Evolutionary conservation across 2,113 vertebrate genomes (phyloP), one percentile per base, ranked within the genome.

Genomic region (Bubalus kerabau): DNA sequence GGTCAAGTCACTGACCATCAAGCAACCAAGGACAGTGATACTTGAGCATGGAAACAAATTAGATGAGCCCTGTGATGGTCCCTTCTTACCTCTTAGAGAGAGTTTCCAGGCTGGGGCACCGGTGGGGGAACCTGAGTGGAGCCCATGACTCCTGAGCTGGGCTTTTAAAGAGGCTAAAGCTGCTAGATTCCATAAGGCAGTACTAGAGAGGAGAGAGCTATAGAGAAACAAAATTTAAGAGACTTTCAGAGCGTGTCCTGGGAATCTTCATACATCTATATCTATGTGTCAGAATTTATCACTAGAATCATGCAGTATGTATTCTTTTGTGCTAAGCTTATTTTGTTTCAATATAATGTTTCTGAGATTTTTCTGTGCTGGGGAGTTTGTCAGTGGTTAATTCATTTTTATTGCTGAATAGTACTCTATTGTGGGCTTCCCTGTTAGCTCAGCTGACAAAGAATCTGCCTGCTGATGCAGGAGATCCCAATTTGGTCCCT

Each of bases 71-170:
- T 54, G 48, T 43, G 16, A 90, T 40, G 24, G 26, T 9, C 21
- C 13, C 36, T 15, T 32, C 10, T 15, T 74, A 50, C 1, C 71
- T 2, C 13, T 46, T 36, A 10, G 26, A 67, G 21, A 74, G 40
- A 82, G 15, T 60, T 59, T 81, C 7, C 28, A 80, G 48, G 50
- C 40, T 59, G 7, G 23, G 4, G 32, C 17, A 57, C 36, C 40
- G n/a, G 12, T 23, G 0, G 3, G 15, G 24, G 23, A 90, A 90
- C 1, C 24, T 12, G 1, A 6, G 30, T 24, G 36, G 5, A 54
- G 19, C n/a, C 50, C 50, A 16, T 4, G 8, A 76, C 56, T 30
- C 26, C 28, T 54, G 10, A 7, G n/a, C n/a, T 71, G n/a, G 52
- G 21, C 50, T 80, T 54, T 4, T 43, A 43, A 64, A 50, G 26